phyloP scores from a whole-genome alignment of 2,888 invertebrate genomes.

The Eremobia ochroleuca region DNA sequence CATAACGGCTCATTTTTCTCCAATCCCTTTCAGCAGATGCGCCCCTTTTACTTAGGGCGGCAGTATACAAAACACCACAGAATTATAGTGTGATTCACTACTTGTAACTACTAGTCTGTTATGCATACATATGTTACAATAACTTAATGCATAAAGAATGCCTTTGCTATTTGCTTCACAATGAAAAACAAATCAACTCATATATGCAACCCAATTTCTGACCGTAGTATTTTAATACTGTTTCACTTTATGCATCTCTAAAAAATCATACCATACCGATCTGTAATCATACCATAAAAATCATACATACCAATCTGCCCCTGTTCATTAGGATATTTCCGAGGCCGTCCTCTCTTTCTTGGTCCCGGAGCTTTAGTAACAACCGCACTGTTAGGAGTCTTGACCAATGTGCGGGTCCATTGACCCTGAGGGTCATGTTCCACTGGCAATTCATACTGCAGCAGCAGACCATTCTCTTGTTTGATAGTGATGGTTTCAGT shows the following conservation, averaged over 20 bases:
- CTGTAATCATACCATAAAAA: too few species aligned
- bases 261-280: too few species aligned
- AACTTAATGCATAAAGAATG: too few species aligned
- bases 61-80: too few species aligned
- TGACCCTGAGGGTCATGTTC: constrained; percentile 85
- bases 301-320: constrained; percentile 84
- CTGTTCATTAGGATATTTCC: constrained; percentile 88
- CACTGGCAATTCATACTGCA: constrained; percentile 88
- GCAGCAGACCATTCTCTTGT: constrained; percentile 88
- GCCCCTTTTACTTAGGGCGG: too few species aligned
- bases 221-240: not conserved
- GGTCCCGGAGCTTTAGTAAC: constrained; percentile 86
- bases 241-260: not conserved
- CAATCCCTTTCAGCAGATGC: too few species aligned
- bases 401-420: constrained; percentile 83
- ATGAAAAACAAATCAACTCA: too few species aligned
- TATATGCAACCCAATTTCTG: not conserved
- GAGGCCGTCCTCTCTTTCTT: constrained; percentile 85
- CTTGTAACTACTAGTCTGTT: too few species aligned
- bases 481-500: constrained; percentile 90
- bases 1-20: too few species aligned
- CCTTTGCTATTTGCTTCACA: too few species aligned
- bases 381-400: constrained; percentile 78
- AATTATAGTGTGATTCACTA: too few species aligned
- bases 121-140: too few species aligned